Percentiles rank a stretch among this genome's conserved stretches.
Conservation (phyloP, 2,113 vertebrate species). For the Oreotrochilus melanogaster region DNA sequence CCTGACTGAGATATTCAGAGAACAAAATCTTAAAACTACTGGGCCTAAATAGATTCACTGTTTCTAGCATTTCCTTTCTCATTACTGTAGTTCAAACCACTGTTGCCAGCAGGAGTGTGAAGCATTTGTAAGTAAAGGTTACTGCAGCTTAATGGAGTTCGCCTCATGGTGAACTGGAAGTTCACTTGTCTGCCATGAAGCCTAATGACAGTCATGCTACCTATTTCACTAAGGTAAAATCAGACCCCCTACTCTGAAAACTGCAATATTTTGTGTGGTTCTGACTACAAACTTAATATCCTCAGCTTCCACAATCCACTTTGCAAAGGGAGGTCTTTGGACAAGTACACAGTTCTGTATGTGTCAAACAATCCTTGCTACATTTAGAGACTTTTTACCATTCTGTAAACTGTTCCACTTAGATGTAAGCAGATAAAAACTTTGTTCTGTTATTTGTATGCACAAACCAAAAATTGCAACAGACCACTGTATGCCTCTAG, state of each 20-base stretch:
- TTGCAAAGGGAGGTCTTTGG: background rate
- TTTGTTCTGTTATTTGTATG: background rate
- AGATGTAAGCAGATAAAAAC: background rate
- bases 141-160: background rate
- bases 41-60: background rate
- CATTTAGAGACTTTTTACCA: background rate
- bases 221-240: background rate
- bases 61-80: background rate
- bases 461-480: background rate
- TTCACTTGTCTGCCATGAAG: background rate
- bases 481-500: background rate
- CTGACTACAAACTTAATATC: background rate
- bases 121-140: background rate
- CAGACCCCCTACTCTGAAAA: background rate
- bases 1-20: background rate
- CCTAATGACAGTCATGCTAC: background rate
- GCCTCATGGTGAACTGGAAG: background rate
- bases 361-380: no score
- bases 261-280: background rate
- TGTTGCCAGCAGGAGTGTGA: no score
- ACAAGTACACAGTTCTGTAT: background rate
- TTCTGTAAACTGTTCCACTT: background rate
- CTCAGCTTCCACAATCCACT: background rate
- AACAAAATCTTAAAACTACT: background rate
- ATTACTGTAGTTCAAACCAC: background rate